phyloP scores from a whole-genome alignment of 2,113 vertebrate species.

The Sander lucioperca region DNA sequence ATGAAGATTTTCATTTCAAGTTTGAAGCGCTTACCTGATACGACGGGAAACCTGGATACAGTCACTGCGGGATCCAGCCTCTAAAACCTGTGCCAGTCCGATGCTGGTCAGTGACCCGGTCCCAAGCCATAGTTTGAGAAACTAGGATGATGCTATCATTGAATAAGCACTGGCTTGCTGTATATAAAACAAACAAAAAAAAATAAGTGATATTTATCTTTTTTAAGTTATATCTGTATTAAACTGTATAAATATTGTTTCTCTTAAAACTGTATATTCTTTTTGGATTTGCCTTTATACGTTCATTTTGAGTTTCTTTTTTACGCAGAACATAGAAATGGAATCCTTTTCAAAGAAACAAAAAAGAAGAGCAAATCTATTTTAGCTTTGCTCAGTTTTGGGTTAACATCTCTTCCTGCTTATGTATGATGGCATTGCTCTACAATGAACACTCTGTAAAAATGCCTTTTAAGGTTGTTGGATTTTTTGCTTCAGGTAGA shows the following conservation, averaged over 20 bases:
- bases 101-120: conserved; percentile 22
- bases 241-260: conserved; percentile 54
- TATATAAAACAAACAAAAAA: conserved; percentile 38
- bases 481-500: conserved; percentile 1
- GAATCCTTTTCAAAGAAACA: background rate
- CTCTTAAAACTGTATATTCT: conserved; percentile 27
- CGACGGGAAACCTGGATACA: background rate
- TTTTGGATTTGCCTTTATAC: conserved; percentile 18
- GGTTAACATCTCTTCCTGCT: background rate
- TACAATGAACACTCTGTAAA: conserved; percentile 11
- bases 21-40: conserved; percentile 16
- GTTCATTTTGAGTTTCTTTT: conserved; percentile 26
- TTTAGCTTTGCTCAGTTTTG: conserved; percentile 6
- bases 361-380: background rate
- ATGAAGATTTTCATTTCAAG: conserved; percentile 19
- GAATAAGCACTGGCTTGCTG: conserved; percentile 54
- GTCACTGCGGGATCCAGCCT: background rate
- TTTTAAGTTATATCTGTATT: conserved; percentile 73
- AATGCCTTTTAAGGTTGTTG: background rate
- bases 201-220: conserved; percentile 71
- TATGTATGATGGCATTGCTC: background rate
- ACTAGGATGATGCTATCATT: conserved; percentile 48
- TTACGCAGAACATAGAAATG: conserved; percentile 2
- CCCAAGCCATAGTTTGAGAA: conserved; percentile 65
- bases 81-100: conserved; percentile 1